A percentile compares a stretch with the other conserved stretches of the same genome.
phyloP scores from a whole-genome alignment of 2,113 vertebrate genomes.

The Sakesphorus luctuosus region DNA sequence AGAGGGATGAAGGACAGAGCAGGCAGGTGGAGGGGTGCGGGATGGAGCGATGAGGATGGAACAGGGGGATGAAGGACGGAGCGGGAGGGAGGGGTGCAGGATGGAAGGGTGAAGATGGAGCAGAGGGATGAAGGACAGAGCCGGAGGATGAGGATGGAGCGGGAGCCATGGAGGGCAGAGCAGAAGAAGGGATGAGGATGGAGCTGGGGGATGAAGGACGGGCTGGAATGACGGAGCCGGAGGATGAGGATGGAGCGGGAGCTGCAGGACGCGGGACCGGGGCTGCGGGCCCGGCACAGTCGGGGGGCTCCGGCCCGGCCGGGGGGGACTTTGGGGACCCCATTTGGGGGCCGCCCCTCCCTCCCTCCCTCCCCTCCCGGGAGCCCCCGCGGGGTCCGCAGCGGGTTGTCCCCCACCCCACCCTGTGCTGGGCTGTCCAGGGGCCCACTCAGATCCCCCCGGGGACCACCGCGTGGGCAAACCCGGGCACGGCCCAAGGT shows the following conservation, averaged over 20 bases:
- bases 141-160: not conserved
- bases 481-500: conserved; percentile 10
- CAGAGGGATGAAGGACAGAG: not conserved
- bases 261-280: not conserved
- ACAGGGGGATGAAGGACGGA: not conserved
- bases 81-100: too few species aligned
- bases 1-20: not conserved
- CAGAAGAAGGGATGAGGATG: not conserved
- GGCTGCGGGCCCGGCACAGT: not conserved
- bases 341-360: too few species aligned
- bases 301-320: not conserved
- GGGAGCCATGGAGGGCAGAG: not conserved
- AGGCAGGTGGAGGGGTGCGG: too few species aligned
- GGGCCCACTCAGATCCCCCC: not conserved
- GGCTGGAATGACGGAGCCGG: not conserved
- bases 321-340: not conserved
- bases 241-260: not conserved
- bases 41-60: not conserved
- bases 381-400: not conserved
- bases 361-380: not conserved
- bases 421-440: not conserved
- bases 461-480: not conserved
- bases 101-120: not conserved
- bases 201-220: not conserved
- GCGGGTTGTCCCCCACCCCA: not conserved